Evolutionary conservation across 2,888 invertebrate species (phyloP), one percentile per base, ranked within the genome.

Genomic region (Eutolmus rufibarbis): DNA sequence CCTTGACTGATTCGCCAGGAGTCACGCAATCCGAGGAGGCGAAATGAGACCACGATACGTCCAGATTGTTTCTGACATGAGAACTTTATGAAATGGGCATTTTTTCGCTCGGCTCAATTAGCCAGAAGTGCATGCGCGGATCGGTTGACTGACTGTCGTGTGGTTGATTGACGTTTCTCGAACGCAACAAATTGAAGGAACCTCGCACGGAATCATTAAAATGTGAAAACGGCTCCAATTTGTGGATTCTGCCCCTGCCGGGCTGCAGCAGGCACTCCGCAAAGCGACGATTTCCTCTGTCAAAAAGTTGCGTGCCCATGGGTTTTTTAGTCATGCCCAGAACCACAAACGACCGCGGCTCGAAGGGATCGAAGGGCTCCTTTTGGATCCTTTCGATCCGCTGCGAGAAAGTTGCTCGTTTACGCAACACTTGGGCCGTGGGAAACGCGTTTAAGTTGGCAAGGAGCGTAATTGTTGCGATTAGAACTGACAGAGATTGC

Each of bases 261-360:
- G 7, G 66, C 28, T 14, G 66, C 12, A 28, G 66, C 66, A 28
- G 66, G 23, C 66, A 66, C 5, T 66, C 66, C 23, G 28, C 66
- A 66, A 57, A 77, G 77, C 86, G 86, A 77, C 56, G 86, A 86
- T 86, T 86, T 76, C 28, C 34, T 40, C 86, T 86, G 86, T 86
- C 86, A 86, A 86, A 86, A 86, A 86, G 77, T 86, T 86, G 86
- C 86, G 86, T 86, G 86, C 86, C 86, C 77, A 86, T 86, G 86
- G 56, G 86, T 86, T 86, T 86, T 86, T 77, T 66, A 74, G 84
- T 84, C 84, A 84, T 66, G 84, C 66, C 40, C 40, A 84, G 56
- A 51, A 81, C 56, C 81, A 28, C 56, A 81, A 81, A 31, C 51
- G 81, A 81, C 16, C 31, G 37, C 19, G 56, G 31, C 31, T 81